phyloP scores from a whole-genome alignment of 2,888 invertebrate genomes.

The Holacanthella duospinosa region DNA sequence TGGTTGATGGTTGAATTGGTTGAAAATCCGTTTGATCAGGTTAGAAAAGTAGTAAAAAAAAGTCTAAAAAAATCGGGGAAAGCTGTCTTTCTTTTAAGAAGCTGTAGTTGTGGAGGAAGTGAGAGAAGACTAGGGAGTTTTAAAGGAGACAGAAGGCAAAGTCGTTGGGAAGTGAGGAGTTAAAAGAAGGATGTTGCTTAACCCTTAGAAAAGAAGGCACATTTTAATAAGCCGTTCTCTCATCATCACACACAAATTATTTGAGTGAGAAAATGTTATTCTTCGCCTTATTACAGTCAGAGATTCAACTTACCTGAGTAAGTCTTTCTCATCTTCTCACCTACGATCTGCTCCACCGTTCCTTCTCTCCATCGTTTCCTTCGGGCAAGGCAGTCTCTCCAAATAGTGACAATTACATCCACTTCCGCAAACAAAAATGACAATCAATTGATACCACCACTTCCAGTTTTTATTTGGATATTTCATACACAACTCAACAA shows the following conservation, averaged over 20 bases:
- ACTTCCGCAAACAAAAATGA: too few species aligned
- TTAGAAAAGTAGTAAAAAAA: too few species aligned
- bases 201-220: neutral
- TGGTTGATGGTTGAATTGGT: too few species aligned
- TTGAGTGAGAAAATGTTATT: constrained; percentile 18
- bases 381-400: too few species aligned
- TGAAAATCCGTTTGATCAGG: too few species aligned
- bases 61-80: too few species aligned
- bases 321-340: neutral
- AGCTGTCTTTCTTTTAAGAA: neutral
- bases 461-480: too few species aligned
- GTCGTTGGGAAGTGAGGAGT: neutral
- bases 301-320: neutral
- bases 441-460: too few species aligned
- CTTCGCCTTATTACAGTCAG: constrained; percentile 12
- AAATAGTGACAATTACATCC: too few species aligned
- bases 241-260: neutral
- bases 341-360: neutral
- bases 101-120: neutral
- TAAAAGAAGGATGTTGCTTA: neutral
- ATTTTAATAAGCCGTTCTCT: neutral
- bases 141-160: neutral
- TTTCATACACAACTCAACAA: too few species aligned
- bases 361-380: neutral
- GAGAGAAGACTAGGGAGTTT: neutral